phyloP scores from a whole-genome alignment of 2,113 vertebrate species.

The Hippocampus guttulatus region DNA sequence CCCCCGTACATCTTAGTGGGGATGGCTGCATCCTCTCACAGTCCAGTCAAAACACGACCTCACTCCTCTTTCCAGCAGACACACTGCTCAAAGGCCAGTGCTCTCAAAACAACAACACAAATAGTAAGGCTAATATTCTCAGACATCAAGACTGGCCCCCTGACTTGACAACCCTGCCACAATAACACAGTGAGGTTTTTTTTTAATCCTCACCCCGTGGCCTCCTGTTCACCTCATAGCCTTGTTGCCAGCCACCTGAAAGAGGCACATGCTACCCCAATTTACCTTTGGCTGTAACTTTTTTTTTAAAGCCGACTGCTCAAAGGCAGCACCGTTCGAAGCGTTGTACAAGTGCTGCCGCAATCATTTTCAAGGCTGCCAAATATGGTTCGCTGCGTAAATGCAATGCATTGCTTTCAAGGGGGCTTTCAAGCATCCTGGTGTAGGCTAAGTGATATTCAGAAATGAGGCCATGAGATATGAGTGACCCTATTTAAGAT shows the following conservation, averaged over 20 bases:
- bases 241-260: slow-evolving; percentile 37
- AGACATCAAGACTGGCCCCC: slow-evolving; percentile 40
- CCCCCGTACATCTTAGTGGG: slow-evolving; percentile 52
- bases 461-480: too few species aligned
- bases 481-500: too few species aligned
- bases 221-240: slow-evolving; percentile 54
- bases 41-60: slow-evolving; percentile 32
- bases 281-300: slow-evolving; percentile 29
- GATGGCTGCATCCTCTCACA: slow-evolving; percentile 50
- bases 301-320: slow-evolving; percentile 45
- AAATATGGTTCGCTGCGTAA: slow-evolving; percentile 19
- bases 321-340: slow-evolving; percentile 28
- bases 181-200: slow-evolving; percentile 36
- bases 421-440: too few species aligned
- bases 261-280: slow-evolving; percentile 41
- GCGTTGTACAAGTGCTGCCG: slow-evolving; percentile 29
- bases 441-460: too few species aligned
- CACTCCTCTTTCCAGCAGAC: slow-evolving; percentile 42
- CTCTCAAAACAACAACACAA: slow-evolving; percentile 33
- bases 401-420: slow-evolving; percentile 8
- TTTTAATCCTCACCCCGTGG: slow-evolving; percentile 49
- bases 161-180: slow-evolving; percentile 25
- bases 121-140: slow-evolving; percentile 58
- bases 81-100: slow-evolving; percentile 37
- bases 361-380: slow-evolving; percentile 35